Evolutionary conservation across 1,140 invertebrate genomes (phyloP), one percentile per base, ranked within the genome.

Genomic region (Tyrophagus putrescentiae): DNA sequence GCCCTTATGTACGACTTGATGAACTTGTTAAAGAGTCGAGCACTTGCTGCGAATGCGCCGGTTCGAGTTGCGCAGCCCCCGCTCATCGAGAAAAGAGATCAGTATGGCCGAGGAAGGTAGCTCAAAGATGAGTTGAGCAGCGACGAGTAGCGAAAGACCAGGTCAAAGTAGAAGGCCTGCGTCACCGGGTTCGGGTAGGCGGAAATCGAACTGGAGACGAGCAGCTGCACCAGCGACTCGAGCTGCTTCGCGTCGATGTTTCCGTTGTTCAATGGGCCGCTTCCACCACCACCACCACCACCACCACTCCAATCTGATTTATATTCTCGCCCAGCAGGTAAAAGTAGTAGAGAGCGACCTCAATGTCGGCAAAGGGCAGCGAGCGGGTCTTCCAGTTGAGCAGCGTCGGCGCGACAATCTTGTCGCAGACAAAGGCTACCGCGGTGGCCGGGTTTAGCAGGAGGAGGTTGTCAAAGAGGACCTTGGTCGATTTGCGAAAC

Each of bases 1-100:
- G 36, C 34, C 41, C 50, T 61, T 31, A 79, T 69, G 31, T 77
- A 73, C 21, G 59, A 54, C 60, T 77, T 76, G 41, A 79, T 70
- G 66, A 79, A 78, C 54, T 76, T 68, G 11, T 76, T 76, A 66
- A 79, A 78, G 1, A 79, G 67, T 67, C 78, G 78, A 16, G 75
- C 70, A 27, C 45, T 77, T 65, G 61, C 76, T 77, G 29, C 76
- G 66, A 4, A 79, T 73, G 66, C 74, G 74, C 4, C 70, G 63
- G 45, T 67, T 70, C 4, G 60, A 60, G 64, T 77, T 73, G 45
- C 73, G 70, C 50, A 79, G 67, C 1, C 78, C 78, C 64, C 76
- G 66, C 41, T 73, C 67, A 68, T 79, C 77, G 18, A 79, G 66
- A 68, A 79, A 79, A 7, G 76, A 72, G 18, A 60, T 33, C 6